Base-by-base conservation (phyloP, 2,797 vertebrate species). In the Siniperca scherzeri region DNA sequence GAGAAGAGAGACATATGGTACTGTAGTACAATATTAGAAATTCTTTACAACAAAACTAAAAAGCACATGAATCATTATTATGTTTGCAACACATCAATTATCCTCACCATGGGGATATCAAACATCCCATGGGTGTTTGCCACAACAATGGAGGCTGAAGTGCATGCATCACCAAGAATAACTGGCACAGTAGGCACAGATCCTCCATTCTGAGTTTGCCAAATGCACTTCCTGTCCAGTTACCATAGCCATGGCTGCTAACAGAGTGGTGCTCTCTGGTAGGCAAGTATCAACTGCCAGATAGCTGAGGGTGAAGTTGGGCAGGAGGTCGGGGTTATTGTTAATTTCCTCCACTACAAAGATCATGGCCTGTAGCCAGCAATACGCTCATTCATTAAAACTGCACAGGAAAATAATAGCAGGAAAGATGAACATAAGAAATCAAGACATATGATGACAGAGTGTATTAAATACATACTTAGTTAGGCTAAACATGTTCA, bases 281-380 rank as follows among this genome's bases (percentile, higher is more conserved):
- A 88, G 82, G 62, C 88, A 92, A 48, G 89, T 83, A 80, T 94
- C 90, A 38, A 88, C 88, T 69, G 88, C 87, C 78, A 90, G 80
- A 67, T 93, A 94, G 42, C 89, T 87, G 64, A 91, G 83, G 40
- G 90, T 92, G 57, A 94, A 57, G 59, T 68, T 94, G 27, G 87
- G 76, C 33, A 94, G 77, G 56, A 92, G 74, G 56, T 60, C 36
- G 48, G 85, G 73, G 73, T 91, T 86, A 60, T 62, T 87, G 77
- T 93, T 93, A 12, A 94, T 91, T 88, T 94, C 89, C 73, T 94
- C 87, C 60, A 90, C 87, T 22, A 87, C 81, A 73, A 92, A 92
- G 62, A 92, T 87, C 87, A 92, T 85, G 2, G 85, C 80, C 87
- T 87, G 86, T 55, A 93, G 84, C 92, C 89, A 93, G 36, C 76